Base-by-base conservation (phyloP, 2,888 invertebrate species). In the Sceliomorpha sp. region DNA sequence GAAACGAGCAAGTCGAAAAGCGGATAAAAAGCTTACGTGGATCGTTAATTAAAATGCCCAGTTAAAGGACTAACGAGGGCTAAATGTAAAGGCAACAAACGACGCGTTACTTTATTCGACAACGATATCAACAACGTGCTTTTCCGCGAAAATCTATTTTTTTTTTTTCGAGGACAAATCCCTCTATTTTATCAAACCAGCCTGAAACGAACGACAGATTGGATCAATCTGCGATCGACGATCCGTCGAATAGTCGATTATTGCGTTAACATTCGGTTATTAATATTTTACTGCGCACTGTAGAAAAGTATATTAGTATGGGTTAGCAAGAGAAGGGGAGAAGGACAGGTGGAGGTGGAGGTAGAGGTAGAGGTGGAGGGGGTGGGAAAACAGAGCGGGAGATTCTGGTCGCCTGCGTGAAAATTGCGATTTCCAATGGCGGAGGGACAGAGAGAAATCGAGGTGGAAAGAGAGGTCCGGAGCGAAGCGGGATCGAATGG, bases 231-330 rank as follows among this genome's bases (percentile, higher is more conserved):
- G 66, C 47, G 42, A 48, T 47, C 53, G 66, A 66, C 56, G 44
- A 42, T 32, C 40, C 58, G 53, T 53, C 34, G 53, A 58, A 58
- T 58, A 63, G 36, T 47, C 40, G 62, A 69, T 60, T 37, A 47
- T 27, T 42, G 40, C 9, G 42, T 51, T 63, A 62, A 69, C 62
- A 53, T 56, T 69, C 53, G 69, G 58, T 69, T 69, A 63, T 63
- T 58, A 63, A 56, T 69, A 63, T 53, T 48, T 40, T 45, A 39
- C n/a, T 26, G 59, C 34, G 27, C 44, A 24, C 27, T 26, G 2
- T 29, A 10, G 37, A 12, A 42, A 34, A 50, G 20, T 32, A 39
- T 27, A 47, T 40, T 27, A 47, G 44, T 29, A 20, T 44, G 34
- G 34, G 7, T 24, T 7, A 24, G 3, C 3, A 7, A 24, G 7